Percentiles rank a stretch among this genome's conserved stretches.
Evolutionary conservation across 2,888 invertebrate genomes (phyloP).

Genomic region (Matsumyia berberina): DNA sequence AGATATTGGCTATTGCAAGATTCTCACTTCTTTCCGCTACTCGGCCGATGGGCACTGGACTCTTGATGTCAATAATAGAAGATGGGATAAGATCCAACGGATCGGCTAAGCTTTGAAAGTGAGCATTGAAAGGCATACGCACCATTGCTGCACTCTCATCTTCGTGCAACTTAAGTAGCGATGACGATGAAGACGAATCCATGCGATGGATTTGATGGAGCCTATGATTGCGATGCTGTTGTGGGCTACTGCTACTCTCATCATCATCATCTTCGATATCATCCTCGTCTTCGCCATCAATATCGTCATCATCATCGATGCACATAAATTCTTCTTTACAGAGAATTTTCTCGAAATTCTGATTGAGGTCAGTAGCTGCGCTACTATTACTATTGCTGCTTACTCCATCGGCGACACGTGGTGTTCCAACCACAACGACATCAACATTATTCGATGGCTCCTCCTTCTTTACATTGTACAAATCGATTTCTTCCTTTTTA

Average conservation of each 20-base stretch:
- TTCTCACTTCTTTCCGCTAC: constrained; percentile 36
- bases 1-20: constrained; percentile 49
- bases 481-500: constrained; percentile 81
- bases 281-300: constrained; percentile 77
- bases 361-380: constrained; percentile 82
- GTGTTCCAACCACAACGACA: constrained; percentile 30
- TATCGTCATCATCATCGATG: constrained; percentile 82
- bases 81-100: constrained; percentile 82
- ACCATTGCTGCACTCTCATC: constrained; percentile 72
- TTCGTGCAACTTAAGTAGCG: constrained; percentile 65
- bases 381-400: constrained; percentile 74
- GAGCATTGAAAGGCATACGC: constrained; percentile 70
- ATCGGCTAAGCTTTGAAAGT: constrained; percentile 77
- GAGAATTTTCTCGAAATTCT: constrained; percentile 84
- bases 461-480: constrained; percentile 66
- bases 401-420: constrained; percentile 43
- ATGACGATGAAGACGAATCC: constrained; percentile 70
- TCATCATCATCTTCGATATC: constrained; percentile 68
- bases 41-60: constrained; percentile 65
- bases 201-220: constrained; percentile 66
- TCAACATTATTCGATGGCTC: constrained; percentile 40
- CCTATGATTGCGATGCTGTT: constrained; percentile 62
- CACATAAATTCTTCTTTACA: constrained; percentile 84
- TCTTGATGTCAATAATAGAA: constrained; percentile 80
- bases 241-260: constrained; percentile 65